Percentiles rank a stretch among this genome's conserved stretches.
Conservation (phyloP, 2,888 invertebrate species). For the Eupeodes latifasciatus region DNA sequence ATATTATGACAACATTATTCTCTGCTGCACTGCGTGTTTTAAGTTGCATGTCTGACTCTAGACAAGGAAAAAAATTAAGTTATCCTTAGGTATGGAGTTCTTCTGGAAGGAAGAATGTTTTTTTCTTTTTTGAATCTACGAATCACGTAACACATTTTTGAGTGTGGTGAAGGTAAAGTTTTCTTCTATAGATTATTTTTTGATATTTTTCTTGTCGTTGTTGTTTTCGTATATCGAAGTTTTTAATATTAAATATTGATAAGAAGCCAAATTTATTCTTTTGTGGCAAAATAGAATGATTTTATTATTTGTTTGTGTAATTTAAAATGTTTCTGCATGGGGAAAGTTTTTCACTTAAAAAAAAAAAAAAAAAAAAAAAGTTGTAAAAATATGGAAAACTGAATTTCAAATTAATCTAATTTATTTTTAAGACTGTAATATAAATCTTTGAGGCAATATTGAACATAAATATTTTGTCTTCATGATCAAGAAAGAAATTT, state of each 20-base stretch:
- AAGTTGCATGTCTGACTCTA: constrained; percentile 47
- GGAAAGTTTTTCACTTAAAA: background rate
- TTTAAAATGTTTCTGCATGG: background rate
- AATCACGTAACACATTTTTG: constrained; percentile 65
- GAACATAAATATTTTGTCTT: no score
- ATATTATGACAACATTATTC: constrained; percentile 66
- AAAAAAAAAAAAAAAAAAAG: no score
- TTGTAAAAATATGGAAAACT: no score
- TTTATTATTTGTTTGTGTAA: background rate
- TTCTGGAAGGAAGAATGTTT: background rate
- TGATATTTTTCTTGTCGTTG: background rate
- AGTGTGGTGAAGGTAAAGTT: constrained; percentile 46
- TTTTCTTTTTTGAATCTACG: constrained; percentile 2
- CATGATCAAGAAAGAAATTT: no score
- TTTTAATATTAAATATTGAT: constrained; percentile 39
- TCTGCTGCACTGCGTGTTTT: constrained; percentile 67
- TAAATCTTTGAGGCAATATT: no score
- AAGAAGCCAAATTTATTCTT: constrained; percentile 26
- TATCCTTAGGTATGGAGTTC: constrained; percentile 9
- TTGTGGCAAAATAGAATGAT: background rate
- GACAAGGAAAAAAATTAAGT: constrained; percentile 41
- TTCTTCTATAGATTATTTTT: background rate
- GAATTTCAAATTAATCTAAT: no score
- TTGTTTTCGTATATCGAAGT: background rate
- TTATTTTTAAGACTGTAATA: no score